phyloP scores from a whole-genome alignment of 2,888 invertebrate species.

The Hololepta plana region DNA sequence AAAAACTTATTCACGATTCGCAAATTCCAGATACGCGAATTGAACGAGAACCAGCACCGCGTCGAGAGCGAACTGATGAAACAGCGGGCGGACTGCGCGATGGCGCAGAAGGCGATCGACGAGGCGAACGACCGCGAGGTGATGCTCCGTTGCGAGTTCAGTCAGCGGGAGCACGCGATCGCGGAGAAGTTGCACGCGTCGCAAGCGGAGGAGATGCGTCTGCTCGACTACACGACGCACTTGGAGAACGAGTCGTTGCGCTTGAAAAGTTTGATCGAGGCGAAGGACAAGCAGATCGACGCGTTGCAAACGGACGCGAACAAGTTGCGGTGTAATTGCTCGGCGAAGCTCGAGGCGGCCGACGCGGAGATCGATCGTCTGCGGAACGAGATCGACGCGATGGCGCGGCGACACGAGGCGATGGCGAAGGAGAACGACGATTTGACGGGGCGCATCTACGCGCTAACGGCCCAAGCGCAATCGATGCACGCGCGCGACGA shows the following conservation, averaged over 20 bases:
- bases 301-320: no score
- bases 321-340: no score
- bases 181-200: constrained; percentile 13
- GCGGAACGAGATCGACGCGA: constrained; percentile 17
- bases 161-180: constrained; percentile 12
- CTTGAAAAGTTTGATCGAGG: constrained; percentile 13
- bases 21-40: constrained; percentile 13
- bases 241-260: constrained; percentile 13
- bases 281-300: constrained; percentile 13
- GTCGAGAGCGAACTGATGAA: constrained; percentile 12
- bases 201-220: constrained; percentile 9
- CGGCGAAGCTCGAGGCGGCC: constrained; percentile 10
- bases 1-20: no score
- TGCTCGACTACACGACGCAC: constrained; percentile 11
- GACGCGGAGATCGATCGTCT: constrained; percentile 18
- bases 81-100: no score
- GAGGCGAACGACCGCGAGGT: constrained; percentile 8
- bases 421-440: constrained; percentile 18
- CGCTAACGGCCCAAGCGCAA: no score
- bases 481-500: constrained; percentile 17
- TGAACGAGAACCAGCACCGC: constrained; percentile 14
- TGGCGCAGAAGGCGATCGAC: no score
- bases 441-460: no score
- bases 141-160: constrained; percentile 11
- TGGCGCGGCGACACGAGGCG: constrained; percentile 15